Conservation (phyloP, 2,113 vertebrate genomes). For the Fulmarus glacialis region DNA sequence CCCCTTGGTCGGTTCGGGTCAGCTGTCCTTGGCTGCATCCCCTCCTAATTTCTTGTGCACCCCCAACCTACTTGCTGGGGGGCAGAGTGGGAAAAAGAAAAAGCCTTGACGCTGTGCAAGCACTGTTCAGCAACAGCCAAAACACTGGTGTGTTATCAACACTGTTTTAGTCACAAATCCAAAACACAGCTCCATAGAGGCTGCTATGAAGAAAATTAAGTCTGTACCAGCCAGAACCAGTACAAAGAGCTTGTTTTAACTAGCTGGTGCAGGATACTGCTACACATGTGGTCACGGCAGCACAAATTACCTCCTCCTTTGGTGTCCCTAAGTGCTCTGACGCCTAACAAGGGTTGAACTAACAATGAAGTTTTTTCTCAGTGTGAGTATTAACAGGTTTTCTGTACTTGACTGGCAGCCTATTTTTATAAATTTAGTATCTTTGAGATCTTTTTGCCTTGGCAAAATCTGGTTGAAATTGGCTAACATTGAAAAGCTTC, state of each 20-base stretch:
- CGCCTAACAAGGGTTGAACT: not conserved
- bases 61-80: not conserved
- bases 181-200: not conserved
- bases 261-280: rapidly evolving
- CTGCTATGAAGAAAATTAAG: not conserved
- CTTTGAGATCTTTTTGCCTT: not conserved
- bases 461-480: not conserved
- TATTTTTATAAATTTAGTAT: not conserved
- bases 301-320: not conserved
- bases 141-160: not conserved
- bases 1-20: not conserved
- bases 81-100: not conserved
- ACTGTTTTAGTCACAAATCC: not conserved
- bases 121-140: not conserved
- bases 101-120: not conserved
- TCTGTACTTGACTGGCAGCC: not conserved
- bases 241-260: not conserved
- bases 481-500: not conserved
- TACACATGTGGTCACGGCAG: not conserved
- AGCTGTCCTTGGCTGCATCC: not conserved
- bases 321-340: not conserved
- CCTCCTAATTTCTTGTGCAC: not conserved
- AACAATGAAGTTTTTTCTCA: not conserved
- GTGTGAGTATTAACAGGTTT: not conserved
- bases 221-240: not conserved